Evolutionary conservation across 2,888 invertebrate genomes (phyloP).

Genomic region (Cephalotes varians): DNA sequence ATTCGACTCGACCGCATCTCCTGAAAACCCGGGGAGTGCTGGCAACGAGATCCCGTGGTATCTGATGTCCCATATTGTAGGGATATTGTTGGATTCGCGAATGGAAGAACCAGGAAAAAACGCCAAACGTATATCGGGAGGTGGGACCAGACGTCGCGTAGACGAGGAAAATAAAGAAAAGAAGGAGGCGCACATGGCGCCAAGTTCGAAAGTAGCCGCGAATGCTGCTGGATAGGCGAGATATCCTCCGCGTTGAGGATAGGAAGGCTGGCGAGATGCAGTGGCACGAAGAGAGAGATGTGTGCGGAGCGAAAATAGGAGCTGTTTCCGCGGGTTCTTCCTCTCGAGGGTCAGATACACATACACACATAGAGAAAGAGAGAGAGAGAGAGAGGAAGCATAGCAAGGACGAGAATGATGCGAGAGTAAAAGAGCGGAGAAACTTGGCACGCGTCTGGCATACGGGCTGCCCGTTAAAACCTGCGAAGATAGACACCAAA

Average conservation of each 20-base stretch:
- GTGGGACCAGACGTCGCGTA: slow-evolving; percentile 30
- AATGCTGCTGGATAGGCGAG: slow-evolving; percentile 51
- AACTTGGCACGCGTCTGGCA: slow-evolving; percentile 83
- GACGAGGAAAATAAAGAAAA: slow-evolving; percentile 36
- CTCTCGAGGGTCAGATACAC: slow-evolving; percentile 39
- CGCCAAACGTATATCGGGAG: neutral
- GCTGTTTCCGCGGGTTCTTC: slow-evolving; percentile 55
- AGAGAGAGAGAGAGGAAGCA: no score
- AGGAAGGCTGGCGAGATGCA: slow-evolving; percentile 35
- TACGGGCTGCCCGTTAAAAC: slow-evolving; percentile 77
- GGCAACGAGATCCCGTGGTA: slow-evolving; percentile 1
- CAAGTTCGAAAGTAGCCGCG: slow-evolving; percentile 67
- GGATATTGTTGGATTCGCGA: slow-evolving; percentile 14
- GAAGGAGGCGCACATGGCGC: slow-evolving; percentile 64
- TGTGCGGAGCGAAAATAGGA: slow-evolving; percentile 62
- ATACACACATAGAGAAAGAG: no score
- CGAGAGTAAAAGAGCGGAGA: slow-evolving; percentile 57
- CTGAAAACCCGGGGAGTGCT: slow-evolving; percentile 10
- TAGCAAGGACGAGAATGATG: slow-evolving; percentile 43
- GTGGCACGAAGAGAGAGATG: slow-evolving; percentile 14
- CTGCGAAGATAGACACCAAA: slow-evolving; percentile 74
- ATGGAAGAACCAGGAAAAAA: neutral
- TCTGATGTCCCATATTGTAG: slow-evolving; percentile 32
- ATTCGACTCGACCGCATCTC: slow-evolving; percentile 20
- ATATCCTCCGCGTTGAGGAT: slow-evolving; percentile 46